Percentiles rank a stretch among this genome's conserved stretches.
Conservation (phyloP, 2,797 vertebrate genomes). For the Sylvilagus floridanus region DNA sequence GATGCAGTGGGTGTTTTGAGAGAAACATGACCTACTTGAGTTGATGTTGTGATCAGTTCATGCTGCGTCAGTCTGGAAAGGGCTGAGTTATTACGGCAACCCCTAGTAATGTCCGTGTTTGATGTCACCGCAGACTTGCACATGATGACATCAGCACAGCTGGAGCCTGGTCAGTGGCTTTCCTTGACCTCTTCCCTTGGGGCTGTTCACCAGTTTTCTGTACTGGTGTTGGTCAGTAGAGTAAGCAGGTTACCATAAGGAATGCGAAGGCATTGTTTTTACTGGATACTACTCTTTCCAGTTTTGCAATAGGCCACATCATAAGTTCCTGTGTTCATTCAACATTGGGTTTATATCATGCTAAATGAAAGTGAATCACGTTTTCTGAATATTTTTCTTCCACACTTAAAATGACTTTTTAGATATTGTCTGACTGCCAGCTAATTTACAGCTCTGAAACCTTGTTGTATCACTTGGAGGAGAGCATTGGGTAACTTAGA, state of each 20-base stretch:
- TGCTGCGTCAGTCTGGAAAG: background rate
- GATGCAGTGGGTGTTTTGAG: conserved; percentile 24
- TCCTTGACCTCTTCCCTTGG: background rate
- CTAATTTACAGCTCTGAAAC: conserved; percentile 75
- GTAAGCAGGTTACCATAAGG: background rate
- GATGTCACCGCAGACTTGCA: background rate
- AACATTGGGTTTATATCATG: conserved; percentile 46
- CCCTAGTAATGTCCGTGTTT: background rate
- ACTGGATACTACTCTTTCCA: conserved; percentile 29
- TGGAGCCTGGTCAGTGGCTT: background rate
- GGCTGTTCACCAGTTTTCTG: too few species aligned
- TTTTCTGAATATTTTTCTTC: conserved; percentile 56
- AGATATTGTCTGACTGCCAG: conserved; percentile 73
- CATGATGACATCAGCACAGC: background rate
- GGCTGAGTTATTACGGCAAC: background rate
- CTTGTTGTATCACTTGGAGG: conserved; percentile 70
- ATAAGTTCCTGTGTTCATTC: conserved; percentile 35
- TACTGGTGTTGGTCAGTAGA: background rate
- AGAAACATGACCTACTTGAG: background rate
- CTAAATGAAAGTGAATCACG: conserved; percentile 66
- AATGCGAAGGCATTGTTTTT: conserved; percentile 8
- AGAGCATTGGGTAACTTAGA: conserved; percentile 68
- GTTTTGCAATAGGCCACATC: conserved; percentile 51
- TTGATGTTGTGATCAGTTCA: conserved; percentile 37
- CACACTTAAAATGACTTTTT: conserved; percentile 61